Evolutionary conservation across 1,140 invertebrate genomes (phyloP), one percentile per base, ranked within the genome.

Genomic region (Drosophila pectinifera): DNA sequence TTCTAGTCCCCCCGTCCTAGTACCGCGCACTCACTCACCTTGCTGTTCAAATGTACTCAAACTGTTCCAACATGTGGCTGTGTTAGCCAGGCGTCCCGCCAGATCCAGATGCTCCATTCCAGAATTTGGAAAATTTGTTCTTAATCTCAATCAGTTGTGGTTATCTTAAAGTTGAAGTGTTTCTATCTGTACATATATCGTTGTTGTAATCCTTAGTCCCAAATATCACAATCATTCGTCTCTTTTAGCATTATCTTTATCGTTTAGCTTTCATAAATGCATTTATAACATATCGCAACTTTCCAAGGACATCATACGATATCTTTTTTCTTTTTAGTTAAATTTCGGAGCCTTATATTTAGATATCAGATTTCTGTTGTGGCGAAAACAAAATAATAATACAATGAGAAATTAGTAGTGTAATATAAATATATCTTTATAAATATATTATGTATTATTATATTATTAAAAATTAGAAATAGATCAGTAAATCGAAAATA

Each of bases 61-160:
- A 74, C 53, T 51, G 38, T 91, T 91, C 89, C 85, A 91, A 49
- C 49, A 72, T 43, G 76, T 59, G 34, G 89, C 72, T 55, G 85
- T 74, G 46, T 67, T 78, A 28, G 64, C 76, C 45, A 90, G 49
- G 67, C 86, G 78, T 39, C 81, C 85, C n/a, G 82, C 89, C 53
- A 91, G 84, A 78, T 91, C 90, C 73, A 91, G 78, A 56, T 91
- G 90, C 53, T 91, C 90, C 90, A 91, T 91, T 41, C 70, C 14
- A n/a, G 8, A 14, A 20, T 36, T 22, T 11, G 70, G 75, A 83
- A 83, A 64, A 65, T 42, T 61, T 59, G 43, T 41, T 13, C 11
- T 31, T 20, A 41, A 54, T 62, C 22, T 51, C 69, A 75, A 41
- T 13, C 31, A 18, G 13, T 36, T 51, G 28, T 51, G 14, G 8